Percentiles rank a stretch among this genome's conserved stretches.
Evolutionary conservation across 92 coral and sea anemone species (phyloP).

Genomic region (Phenganax marumi): DNA sequence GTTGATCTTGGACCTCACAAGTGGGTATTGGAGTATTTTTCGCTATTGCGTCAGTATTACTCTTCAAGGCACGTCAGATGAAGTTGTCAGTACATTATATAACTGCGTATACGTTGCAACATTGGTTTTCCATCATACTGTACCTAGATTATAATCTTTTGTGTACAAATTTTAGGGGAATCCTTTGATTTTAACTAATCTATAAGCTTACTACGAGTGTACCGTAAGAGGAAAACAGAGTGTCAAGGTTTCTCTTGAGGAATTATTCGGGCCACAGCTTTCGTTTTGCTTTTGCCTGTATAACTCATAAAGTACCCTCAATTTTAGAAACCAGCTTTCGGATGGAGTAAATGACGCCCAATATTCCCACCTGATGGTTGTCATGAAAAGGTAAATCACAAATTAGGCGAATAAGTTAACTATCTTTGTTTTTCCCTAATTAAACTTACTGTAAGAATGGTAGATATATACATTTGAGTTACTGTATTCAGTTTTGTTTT

Average conservation of each 20-base stretch:
- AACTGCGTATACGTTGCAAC: not conserved
- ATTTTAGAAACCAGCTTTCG: not conserved
- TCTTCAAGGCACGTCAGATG: constrained; percentile 21
- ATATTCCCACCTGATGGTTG: not conserved
- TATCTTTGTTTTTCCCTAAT: too few species aligned
- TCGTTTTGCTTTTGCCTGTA: too few species aligned
- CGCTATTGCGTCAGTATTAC: constrained; percentile 48
- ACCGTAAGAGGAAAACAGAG: too few species aligned
- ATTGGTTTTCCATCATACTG: not conserved
- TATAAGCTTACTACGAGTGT: too few species aligned
- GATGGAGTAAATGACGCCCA: not conserved
- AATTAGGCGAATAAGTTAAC: not conserved
- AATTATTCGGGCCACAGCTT: too few species aligned
- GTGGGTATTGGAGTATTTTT: constrained; percentile 54
- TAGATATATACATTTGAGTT: too few species aligned
- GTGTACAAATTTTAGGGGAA: too few species aligned
- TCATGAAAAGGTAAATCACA: not conserved
- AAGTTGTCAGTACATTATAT: not conserved
- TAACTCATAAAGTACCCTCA: not conserved
- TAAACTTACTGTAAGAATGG: too few species aligned
- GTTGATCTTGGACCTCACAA: constrained; percentile 59
- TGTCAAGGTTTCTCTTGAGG: too few species aligned
- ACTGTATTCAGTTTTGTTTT: not conserved
- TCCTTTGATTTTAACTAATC: too few species aligned
- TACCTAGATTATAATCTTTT: too few species aligned